Base-by-base conservation (phyloP, 2,888 invertebrate genomes). In the Pammene aurita region DNA sequence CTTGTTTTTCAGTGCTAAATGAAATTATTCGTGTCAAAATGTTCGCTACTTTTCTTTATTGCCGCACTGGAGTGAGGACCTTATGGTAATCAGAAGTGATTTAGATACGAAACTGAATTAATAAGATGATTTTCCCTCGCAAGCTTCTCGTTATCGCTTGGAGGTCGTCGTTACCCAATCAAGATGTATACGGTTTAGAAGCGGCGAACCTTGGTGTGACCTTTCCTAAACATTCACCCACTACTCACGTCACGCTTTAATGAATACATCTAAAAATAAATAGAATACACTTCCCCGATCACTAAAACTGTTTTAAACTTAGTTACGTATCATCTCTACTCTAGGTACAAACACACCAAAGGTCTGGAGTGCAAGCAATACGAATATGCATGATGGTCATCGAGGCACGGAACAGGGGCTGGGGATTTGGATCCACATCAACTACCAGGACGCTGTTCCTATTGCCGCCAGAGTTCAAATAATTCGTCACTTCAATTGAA, bases 181-280 rank as follows among this genome's bases (percentile, higher is more conserved):
- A 44, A 41, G 64, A 68, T 58, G 46, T 68, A 64, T 64, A 46
- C 58, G 46, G 58, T 44, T 64, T 64, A 54, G 26, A 26, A 58
- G 56, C 54, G 44, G 60, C 71, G 63, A 77, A 80, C 85, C 87
- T 85, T 84, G 82, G 70, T 73, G 62, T 76, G 79, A 84, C 84
- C 86, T 87, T 84, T 82, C 79, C 77, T 80, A 81, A 79, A 82
- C 82, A 81, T 83, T 85, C 84, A 82, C 82, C 73, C 55, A 72
- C 64, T 65, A 73, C 71, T 72, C 71, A 73, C 66, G 68, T 73
- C n/a, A n/a, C n/a, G n/a, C n/a, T n/a, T 70, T 70, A 70, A 35
- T 69, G 57, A 46, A 66, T 42, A 68, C 34, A 44, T 26, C n/a
- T 63, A 71, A 70, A 50, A 73, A 65, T 57, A 63, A 56, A 61